Base-by-base conservation (phyloP, 1,140 invertebrate genomes). In the Penaeus indicus region DNA sequence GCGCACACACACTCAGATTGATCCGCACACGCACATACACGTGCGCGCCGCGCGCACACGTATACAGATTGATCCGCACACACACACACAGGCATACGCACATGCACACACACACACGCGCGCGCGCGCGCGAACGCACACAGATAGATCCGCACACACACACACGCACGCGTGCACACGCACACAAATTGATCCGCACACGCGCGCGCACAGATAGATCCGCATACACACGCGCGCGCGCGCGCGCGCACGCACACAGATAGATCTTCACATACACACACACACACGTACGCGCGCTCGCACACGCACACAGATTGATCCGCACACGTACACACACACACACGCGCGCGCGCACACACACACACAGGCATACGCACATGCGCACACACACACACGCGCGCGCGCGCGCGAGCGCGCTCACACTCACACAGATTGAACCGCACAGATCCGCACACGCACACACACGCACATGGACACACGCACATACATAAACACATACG, bases 311-410 rank as follows among this genome's bases (percentile, higher is more conserved):
- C 16, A 16, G 16, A 18, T n/a, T 64, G 63, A 16, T n/a, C 63
- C 16, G 63, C 63, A 16, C n/a, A 64, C 16, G n/a, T 64, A 64
- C 63, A 18, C 63, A 64, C n/a, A 64, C n/a, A 16, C n/a, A n/a
- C n/a, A 64, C n/a, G 63, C n/a, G n/a, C 63, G 63, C n/a, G 63
- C 63, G n/a, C 63, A n/a, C 63, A 64, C n/a, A n/a, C 16, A 64
- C n/a, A n/a, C n/a, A 16, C 63, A 64, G 63, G n/a, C n/a, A 64
- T n/a, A 64, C 63, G n/a, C 63, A 64, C 63, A 64, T n/a, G n/a
- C 63, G n/a, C 63, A 64, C 63, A 64, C 63, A 64, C n/a, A 64
- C 63, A 64, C 63, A 64, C n/a, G n/a, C n/a, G n/a, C n/a, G n/a
- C n/a, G n/a, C n/a, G n/a, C n/a, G n/a, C n/a, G n/a, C n/a, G n/a